Base-by-base conservation (phyloP, 2,888 invertebrate species). In the Aphodius sticticus region DNA sequence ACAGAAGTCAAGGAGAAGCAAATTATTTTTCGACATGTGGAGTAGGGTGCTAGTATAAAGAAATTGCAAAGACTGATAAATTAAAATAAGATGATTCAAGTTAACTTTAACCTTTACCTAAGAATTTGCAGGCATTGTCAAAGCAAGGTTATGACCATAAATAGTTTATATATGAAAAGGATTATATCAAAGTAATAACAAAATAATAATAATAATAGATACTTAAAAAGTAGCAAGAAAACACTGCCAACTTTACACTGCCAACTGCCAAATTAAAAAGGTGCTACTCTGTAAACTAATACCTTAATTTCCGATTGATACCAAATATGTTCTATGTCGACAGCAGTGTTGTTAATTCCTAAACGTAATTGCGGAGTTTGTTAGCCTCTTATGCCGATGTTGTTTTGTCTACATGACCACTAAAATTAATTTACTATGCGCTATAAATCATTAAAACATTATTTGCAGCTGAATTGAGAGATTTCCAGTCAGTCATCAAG, bases 351-450 rank as follows among this genome's bases (percentile, higher is more conserved):
- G 53, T 53, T 53, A 53, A 53, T 53, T 53, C 53, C 12, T 7
- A 53, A 53, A 53, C 53, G 53, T 53, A 53, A 53, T 53, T 53
- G 53, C 53, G 53, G 53, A 53, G 53, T 53, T 53, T 53, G 53
- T 53, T 53, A 53, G 53, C 53, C 53, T 53, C 7, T 26, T 53
- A 53, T 53, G 53, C 53, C 53, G 53, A 9, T 5, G 53, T 53
- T 53, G 53, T 53, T 53, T 53, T 5, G 53, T 53, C 53, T 53
- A 53, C 53, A 53, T 53, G 53, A 5, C 7, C 53, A 53, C 53
- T 53, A 53, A 53, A 53, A 53, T 53, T 53, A 53, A 53, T 53
- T 53, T 53, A 53, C 12, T 53, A 53, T 53, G 53, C 7, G 53
- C 53, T 9, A 53, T 53, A 53, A 53, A 53, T 53, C 53, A 53